Base-by-base conservation (phyloP, 2,888 invertebrate species). In the Andrena fulva region DNA sequence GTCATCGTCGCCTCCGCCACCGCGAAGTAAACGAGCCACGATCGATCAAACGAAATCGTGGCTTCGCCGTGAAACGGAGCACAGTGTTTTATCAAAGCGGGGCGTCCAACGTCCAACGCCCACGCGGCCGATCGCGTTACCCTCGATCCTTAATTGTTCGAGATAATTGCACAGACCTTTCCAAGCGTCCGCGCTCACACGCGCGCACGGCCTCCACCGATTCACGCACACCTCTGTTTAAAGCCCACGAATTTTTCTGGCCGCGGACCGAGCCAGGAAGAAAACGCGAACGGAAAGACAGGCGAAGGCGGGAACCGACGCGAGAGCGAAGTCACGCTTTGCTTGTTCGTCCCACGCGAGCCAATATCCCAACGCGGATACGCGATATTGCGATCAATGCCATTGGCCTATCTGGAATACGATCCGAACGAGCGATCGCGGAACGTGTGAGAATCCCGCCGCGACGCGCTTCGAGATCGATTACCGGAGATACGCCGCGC, bases 351-450 rank as follows among this genome's bases (percentile, higher is more conserved):
- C 88, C 86, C 89, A 88, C 86, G 86, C 87, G 72, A 66, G 75
- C 75, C 82, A 82, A 87, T 87, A 87, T 84, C 84, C 56, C 84
- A 62, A 77, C 75, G 62, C 77, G 85, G 89, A 85, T 85, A 89
- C 73, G 78, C 77, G 89, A 89, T 89, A 89, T 86, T 85, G 77
- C 84, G 87, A 86, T 83, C 88, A 82, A 86, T 89, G 84, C 83
- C 89, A 70, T 83, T 86, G 80, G 80, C 79, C 81, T 88, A 88
- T 83, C 89, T 85, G 88, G 75, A 86, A 89, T 89, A 84, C 84
- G 89, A 89, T 88, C 88, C 82, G 70, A 74, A 70, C 79, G 71
- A 60, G 50, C 54, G 60, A 67, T 60, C 70, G 69, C 33, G 72
- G 64, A 50, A 71, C 87, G 82, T 76, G 84, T 87, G 87, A 87